Base-by-base conservation (phyloP, 64 coral and sea anemone genomes). In the Porites australiensis region DNA sequence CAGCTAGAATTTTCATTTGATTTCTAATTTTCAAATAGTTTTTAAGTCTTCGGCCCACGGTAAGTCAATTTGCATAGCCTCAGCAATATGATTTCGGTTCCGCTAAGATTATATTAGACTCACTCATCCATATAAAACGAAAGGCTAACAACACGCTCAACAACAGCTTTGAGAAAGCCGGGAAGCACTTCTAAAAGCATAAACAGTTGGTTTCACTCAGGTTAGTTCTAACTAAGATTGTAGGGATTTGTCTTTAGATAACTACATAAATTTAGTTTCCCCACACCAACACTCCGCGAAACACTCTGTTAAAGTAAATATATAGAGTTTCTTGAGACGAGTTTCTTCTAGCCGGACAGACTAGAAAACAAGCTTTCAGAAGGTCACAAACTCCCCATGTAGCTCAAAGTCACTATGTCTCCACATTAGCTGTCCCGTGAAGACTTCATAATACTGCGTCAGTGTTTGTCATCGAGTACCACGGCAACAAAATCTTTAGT, bases 121-220 rank as follows among this genome's bases (percentile, higher is more conserved):
- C n/a, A 84, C 19, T 84, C 46, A 65, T 2, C 81, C 63, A 66
- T 64, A 84, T 68, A 84, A 8, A 69, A 49, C 44, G 11, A 4
- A 9, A 18, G 4, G 4, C 8, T 37, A 48, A 52, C 19, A 65
- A 50, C 18, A 44, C 6, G 13, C 5, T 10, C 12, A 76, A 18
- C 13, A 4, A 49, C 47, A 57, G 54, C 54, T 12, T 73, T 47
- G 43, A 64, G 47, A 15, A 6, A 23, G 46, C 5, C 48, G 37
- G 8, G 19, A 5, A 5, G 4, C 54, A 12, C 5, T 50, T 50
- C 0, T 18, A 7, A 76, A 50, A 50, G 7, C 48, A 2, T 16
- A 18, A 16, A 50, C 18, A 6, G 3, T 5, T 50, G 18, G 16
- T 52, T 18, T 4, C 73, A 50, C 48, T 44, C 73, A 76, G 73